Base-by-base conservation (phyloP, 1,140 invertebrate genomes). In the Neodiprion lecontei region DNA sequence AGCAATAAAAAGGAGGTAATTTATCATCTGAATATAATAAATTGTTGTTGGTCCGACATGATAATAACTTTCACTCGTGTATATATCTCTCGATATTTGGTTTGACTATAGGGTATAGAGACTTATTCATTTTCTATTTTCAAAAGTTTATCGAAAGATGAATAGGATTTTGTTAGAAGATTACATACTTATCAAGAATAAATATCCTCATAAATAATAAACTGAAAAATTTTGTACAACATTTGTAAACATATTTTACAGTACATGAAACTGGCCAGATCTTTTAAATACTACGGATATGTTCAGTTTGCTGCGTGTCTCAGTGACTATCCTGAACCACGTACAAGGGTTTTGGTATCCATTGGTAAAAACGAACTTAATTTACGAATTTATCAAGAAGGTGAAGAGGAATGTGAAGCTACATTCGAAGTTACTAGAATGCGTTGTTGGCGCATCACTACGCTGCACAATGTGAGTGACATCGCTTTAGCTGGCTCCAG, bases 361-460 rank as follows among this genome's bases (percentile, higher is more conserved):
- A 93, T 95, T 83, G 96, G 96, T 53, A 93, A 93, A 84, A 91
- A 93, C 83, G 95, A 97, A 88, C 85, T 97, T 2, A 93, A 92
- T 83, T 91, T 97, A 78, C 90, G 92, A 73, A 88, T 90, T 75
- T 70, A 84, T 40, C 74, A 82, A 1, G 78, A 81, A n/a, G 83
- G 83, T 3, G 81, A 87, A 23, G 85, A 87, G 50, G 85, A 89
- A 67, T 86, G 83, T 28, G 97, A 98, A 87, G 93, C 94, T 14
- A 90, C 91, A 80, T 99, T 98, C 84, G 96, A 97, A 89, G 96
- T 99, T 7, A 98, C 97, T 1, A 90, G 97, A 78, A 99, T 99
- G 94, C 91, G 95, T 78, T 98, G 97, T 81, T 99, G 98, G 98
- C 91, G 97, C 78, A 97, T 99, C n/a, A 97, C 95, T 28, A 96